These are phyloP conservation scores for Ianthella basta DNA, from an alignment of 37 sponge, comb jelly and placozoan genomes.

Conservation along the genomic window DNA sequence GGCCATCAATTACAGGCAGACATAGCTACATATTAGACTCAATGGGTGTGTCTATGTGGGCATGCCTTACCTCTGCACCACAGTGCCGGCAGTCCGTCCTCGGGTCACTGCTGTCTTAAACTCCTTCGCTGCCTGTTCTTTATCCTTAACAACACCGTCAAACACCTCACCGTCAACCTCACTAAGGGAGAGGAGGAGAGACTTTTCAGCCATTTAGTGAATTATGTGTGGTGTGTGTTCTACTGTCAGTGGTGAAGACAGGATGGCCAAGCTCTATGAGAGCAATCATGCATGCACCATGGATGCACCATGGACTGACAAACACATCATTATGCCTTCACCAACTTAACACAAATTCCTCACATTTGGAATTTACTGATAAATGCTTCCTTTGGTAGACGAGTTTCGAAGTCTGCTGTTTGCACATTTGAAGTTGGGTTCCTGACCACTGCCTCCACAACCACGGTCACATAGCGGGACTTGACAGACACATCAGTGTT, in stretches of 20 bases:
- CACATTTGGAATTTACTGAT: constrained; percentile 37
- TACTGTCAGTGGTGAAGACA: too few relatives aligned
- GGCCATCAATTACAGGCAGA: too few relatives aligned
- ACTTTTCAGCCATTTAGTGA: too few relatives aligned
- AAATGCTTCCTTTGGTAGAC: constrained; percentile 26
- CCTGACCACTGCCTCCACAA: constrained; percentile 26
- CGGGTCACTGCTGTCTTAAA: constrained; percentile 1
- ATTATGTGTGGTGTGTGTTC: too few relatives aligned
- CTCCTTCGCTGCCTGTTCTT: constrained; percentile 17
- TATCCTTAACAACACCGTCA: constrained; percentile 16
- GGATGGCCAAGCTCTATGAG: too few relatives aligned
- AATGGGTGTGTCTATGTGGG: too few relatives aligned
- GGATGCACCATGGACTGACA: neutral
- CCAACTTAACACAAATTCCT: neutral
- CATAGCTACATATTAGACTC: too few relatives aligned
- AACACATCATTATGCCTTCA: neutral
- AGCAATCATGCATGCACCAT: too few relatives aligned
- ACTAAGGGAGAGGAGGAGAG: too few relatives aligned
- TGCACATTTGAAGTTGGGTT: constrained; percentile 38
- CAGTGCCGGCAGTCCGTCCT: constrained; percentile 31
- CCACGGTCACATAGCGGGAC: constrained; percentile 5
- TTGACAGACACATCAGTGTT: neutral
- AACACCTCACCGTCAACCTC: constrained; percentile 26
- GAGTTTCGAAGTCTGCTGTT: constrained; percentile 24
- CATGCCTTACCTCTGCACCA: constrained; percentile 18